phyloP scores from a whole-genome alignment of 2,113 vertebrate genomes.

The Verasper variegatus region DNA sequence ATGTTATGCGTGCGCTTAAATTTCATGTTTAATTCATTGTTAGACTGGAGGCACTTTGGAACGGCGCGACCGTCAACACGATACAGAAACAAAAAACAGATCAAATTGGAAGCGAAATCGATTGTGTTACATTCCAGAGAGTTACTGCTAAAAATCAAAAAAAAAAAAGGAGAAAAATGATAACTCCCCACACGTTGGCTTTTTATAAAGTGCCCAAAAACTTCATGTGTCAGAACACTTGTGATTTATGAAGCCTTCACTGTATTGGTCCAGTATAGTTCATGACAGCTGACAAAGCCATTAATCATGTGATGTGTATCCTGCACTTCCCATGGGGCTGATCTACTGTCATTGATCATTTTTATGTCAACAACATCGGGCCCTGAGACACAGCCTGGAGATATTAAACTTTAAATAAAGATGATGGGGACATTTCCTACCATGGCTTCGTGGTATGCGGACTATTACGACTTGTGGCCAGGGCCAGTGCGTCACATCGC shows the following conservation, averaged over 20 bases:
- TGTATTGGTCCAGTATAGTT: slow-evolving; percentile 75
- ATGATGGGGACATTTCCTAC: slow-evolving; percentile 51
- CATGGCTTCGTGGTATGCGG: slow-evolving; percentile 29
- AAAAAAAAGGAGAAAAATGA: not conserved
- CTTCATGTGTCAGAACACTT: slow-evolving; percentile 66
- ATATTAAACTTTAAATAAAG: slow-evolving; percentile 75
- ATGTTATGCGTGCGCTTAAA: slow-evolving; percentile 54
- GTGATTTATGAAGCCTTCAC: slow-evolving; percentile 80
- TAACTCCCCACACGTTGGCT: slow-evolving; percentile 7
- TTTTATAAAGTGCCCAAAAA: slow-evolving; percentile 63
- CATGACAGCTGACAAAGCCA: slow-evolving; percentile 77
- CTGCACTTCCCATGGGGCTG: slow-evolving; percentile 70
- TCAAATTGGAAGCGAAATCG: slow-evolving; percentile 9
- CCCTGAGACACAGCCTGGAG: slow-evolving; percentile 48
- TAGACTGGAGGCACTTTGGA: slow-evolving; percentile 45
- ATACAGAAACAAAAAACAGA: slow-evolving; percentile 30
- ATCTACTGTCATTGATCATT: slow-evolving; percentile 80
- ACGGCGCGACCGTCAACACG: not conserved
- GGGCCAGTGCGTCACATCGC: not conserved
- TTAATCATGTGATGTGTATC: slow-evolving; percentile 78
- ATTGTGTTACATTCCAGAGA: slow-evolving; percentile 18
- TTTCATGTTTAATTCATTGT: slow-evolving; percentile 72
- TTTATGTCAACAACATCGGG: slow-evolving; percentile 67
- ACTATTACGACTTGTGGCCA: slow-evolving; percentile 21
- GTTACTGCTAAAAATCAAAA: slow-evolving; percentile 7